Evolutionary conservation across 2,888 invertebrate species (phyloP).

Genomic region (Pedicia rivosa): DNA sequence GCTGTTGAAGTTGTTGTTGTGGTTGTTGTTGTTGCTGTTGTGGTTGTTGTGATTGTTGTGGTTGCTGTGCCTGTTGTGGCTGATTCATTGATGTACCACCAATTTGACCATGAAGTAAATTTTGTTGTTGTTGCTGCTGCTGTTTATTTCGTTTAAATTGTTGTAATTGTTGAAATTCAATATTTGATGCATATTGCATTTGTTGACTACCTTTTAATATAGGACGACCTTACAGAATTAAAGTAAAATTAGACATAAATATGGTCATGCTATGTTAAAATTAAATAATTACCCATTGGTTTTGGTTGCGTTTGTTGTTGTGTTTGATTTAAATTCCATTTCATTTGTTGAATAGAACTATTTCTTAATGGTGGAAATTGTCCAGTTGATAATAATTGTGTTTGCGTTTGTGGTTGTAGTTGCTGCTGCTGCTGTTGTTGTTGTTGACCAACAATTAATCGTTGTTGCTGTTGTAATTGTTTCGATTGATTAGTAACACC

Average conservation of each 20-base stretch:
- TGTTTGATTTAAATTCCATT: conserved; percentile 17
- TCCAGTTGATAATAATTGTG: conserved; percentile 14
- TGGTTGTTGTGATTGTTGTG: too few species aligned
- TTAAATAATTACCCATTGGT: conserved; percentile 18
- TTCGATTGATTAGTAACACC: conserved; percentile 14
- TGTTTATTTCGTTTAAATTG: conserved; percentile 12
- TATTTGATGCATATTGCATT: conserved; percentile 18
- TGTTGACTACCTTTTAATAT: conserved; percentile 25
- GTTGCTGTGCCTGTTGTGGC: not conserved
- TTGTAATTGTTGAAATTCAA: conserved; percentile 24
- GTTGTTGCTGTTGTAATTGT: conserved; percentile 14
- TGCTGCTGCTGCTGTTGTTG: conserved; percentile 15
- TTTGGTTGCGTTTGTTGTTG: conserved; percentile 15
- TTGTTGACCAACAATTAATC: conserved; percentile 8
- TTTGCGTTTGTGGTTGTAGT: conserved; percentile 18
- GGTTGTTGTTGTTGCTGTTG: conserved; percentile 8
- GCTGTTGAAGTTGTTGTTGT: conserved; percentile 17
- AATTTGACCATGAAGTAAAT: not conserved
- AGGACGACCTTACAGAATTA: conserved; percentile 21
- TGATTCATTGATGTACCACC: not conserved
- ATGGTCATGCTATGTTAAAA: conserved; percentile 3
- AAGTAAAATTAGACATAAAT: conserved; percentile 3
- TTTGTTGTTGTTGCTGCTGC: conserved; percentile 18
- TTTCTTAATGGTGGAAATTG: too few species aligned
- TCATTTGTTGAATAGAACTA: too few species aligned